A percentile compares a stretch with the other conserved stretches of the same genome.
Evolutionary conservation across 2,888 invertebrate species (phyloP).

Genomic region (Blastobasis lacticolella): DNA sequence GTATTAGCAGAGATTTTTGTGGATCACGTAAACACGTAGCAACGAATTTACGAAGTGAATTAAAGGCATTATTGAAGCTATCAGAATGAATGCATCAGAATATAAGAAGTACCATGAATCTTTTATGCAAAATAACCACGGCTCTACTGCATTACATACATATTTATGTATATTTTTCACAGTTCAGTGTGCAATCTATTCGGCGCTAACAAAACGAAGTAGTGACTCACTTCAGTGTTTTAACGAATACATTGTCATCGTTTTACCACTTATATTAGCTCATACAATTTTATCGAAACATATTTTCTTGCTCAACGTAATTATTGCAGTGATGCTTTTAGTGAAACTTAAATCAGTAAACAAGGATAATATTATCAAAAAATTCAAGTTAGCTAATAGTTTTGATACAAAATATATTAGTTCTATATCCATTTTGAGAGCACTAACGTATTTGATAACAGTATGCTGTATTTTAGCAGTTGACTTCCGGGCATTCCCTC

Average conservation of each 20-base stretch:
- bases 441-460: constrained; percentile 82
- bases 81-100: constrained; percentile 35
- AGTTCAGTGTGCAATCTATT: constrained; percentile 44
- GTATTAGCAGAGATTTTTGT: too few species aligned
- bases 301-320: constrained; percentile 39
- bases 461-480: constrained; percentile 92
- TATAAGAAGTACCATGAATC: constrained; percentile 68
- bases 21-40: too few species aligned
- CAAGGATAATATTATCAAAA: constrained; percentile 13
- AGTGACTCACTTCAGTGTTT: constrained; percentile 34
- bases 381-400: constrained; percentile 22
- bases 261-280: constrained; percentile 70
- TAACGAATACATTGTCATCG: constrained; percentile 72
- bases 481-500: constrained; percentile 91
- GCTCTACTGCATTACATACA: constrained; percentile 68
- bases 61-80: too few species aligned
- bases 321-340: constrained; percentile 29
- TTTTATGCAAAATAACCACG: constrained; percentile 71
- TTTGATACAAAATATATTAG: constrained; percentile 30
- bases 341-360: constrained; percentile 20
- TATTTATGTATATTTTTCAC: constrained; percentile 55
- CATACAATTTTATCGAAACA: constrained; percentile 67
- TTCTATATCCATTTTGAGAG: constrained; percentile 79
- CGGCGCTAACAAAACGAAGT: constrained; percentile 26
- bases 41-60: too few species aligned